Conservation (phyloP, 2,888 invertebrate genomes). For the Xestoiulus laeticollis region DNA sequence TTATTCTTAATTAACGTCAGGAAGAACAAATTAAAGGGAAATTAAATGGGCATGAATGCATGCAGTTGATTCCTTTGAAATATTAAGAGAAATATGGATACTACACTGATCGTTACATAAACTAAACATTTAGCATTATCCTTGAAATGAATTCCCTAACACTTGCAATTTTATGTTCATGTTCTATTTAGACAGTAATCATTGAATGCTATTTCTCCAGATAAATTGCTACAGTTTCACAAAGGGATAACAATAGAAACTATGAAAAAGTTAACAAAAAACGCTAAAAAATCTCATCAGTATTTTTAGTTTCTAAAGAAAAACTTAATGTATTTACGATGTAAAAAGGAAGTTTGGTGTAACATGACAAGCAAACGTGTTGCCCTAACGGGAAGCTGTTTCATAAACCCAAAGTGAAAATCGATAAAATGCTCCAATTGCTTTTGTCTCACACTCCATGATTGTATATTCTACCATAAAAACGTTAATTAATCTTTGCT, state of each 20-base stretch:
- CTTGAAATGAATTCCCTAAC: no score
- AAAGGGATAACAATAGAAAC: neutral
- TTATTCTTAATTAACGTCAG: neutral
- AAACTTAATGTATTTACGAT: neutral
- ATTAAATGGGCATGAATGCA: neutral
- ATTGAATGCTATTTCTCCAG: no score
- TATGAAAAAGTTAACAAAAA: neutral
- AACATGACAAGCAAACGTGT: neutral
- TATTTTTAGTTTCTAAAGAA: neutral
- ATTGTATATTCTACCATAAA: slow-evolving; percentile 40
- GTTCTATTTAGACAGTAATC: no score
- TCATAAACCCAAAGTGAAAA: slow-evolving; percentile 6
- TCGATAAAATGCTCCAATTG: slow-evolving; percentile 20
- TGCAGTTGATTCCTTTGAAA: no score
- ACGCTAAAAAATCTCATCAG: neutral
- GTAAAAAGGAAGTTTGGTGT: neutral
- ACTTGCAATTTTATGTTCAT: no score
- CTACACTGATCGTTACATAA: no score
- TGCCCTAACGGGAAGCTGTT: slow-evolving; percentile 14
- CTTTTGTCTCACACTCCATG: slow-evolving; percentile 38
- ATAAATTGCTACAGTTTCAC: no score
- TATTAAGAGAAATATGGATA: no score
- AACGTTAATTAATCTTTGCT: slow-evolving; percentile 41
- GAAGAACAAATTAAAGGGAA: neutral
- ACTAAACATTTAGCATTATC: no score